Conservation (phyloP, 30 jellyfish, hydroid and myxozoan species). For the Hydractinia echinata region DNA sequence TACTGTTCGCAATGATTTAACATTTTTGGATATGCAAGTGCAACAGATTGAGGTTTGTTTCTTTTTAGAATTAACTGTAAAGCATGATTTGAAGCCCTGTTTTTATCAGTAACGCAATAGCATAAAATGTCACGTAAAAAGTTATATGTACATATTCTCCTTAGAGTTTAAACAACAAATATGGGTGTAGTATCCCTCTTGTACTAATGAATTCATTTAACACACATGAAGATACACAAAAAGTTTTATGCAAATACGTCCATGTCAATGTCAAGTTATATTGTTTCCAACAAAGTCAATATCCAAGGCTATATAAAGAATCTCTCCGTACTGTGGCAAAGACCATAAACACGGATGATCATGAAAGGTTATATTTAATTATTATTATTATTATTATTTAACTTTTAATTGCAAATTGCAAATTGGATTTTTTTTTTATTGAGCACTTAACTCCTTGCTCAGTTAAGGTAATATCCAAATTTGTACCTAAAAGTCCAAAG, state of each 20-base stretch:
- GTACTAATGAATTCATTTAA: conserved; percentile 90
- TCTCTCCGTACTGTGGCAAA: conserved; percentile 71
- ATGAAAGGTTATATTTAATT: conserved; percentile 48
- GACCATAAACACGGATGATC: conserved; percentile 31
- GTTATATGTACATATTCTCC: neutral
- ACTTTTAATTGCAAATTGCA: too few relatives aligned
- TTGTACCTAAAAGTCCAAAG: too few relatives aligned
- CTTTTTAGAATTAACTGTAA: neutral
- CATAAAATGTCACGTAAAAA: too few relatives aligned
- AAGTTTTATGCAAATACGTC: conserved; percentile 58
- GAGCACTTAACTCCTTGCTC: too few relatives aligned
- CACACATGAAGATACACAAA: conserved; percentile 76
- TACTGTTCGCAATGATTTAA: conserved; percentile 72
- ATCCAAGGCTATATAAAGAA: conserved; percentile 81
- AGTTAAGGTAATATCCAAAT: too few relatives aligned
- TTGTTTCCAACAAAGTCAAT: conserved; percentile 88
- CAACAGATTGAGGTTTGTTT: conserved; percentile 91
- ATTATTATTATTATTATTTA: too few relatives aligned
- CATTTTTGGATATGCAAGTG: conserved; percentile 86
- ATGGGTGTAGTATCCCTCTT: conserved; percentile 76
- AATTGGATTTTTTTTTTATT: too few relatives aligned
- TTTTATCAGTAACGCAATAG: neutral
- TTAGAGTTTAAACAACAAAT: conserved; percentile 71
- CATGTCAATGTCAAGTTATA: conserved; percentile 46
- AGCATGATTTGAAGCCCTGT: neutral